These are phyloP conservation scores for Semicossyphus pulcher DNA, from an alignment of 2,113 vertebrate species.

Conservation along the genomic window DNA sequence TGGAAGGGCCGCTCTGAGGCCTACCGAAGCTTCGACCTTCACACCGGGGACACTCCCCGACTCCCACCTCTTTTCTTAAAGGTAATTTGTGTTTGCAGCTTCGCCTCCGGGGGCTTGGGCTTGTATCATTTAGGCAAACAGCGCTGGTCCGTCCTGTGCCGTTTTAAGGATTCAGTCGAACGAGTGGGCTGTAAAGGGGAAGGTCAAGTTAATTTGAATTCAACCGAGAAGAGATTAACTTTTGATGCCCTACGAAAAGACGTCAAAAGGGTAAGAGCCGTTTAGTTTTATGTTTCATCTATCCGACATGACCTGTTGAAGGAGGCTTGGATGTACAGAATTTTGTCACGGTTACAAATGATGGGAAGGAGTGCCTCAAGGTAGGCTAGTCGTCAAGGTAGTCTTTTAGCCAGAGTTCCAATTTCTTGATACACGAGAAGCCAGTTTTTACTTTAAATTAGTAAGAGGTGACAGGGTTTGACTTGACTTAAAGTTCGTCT, in stretches of 20 bases:
- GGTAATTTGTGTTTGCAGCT: constrained; percentile 55
- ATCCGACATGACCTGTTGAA: constrained; percentile 59
- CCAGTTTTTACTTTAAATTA: too few relatives aligned
- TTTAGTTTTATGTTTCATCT: constrained; percentile 74
- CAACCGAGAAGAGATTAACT: constrained; percentile 69
- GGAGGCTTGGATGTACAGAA: constrained; percentile 27
- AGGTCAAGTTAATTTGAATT: constrained; percentile 71
- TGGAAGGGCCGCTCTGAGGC: background rate
- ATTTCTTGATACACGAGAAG: background rate
- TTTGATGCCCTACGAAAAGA: constrained; percentile 50
- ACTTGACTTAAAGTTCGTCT: too few relatives aligned
- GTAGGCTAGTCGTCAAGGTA: too few relatives aligned
- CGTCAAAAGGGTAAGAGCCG: constrained; percentile 65
- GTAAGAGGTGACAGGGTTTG: too few relatives aligned
- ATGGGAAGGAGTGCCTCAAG: background rate
- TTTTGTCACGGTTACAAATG: too few relatives aligned
- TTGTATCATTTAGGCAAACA: constrained; percentile 67
- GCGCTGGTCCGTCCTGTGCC: background rate
- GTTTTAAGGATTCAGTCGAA: constrained; percentile 53
- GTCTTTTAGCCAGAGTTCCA: background rate
- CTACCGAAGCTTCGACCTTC: constrained; percentile 56
- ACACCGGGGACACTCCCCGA: background rate
- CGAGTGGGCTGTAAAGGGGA: constrained; percentile 21
- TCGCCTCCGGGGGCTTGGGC: constrained; percentile 9
- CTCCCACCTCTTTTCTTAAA: constrained; percentile 12